A percentile compares a stretch with the other conserved stretches of the same genome.
Evolutionary conservation across 2,888 invertebrate genomes (phyloP).

Genomic region (Spilarctia lutea): DNA sequence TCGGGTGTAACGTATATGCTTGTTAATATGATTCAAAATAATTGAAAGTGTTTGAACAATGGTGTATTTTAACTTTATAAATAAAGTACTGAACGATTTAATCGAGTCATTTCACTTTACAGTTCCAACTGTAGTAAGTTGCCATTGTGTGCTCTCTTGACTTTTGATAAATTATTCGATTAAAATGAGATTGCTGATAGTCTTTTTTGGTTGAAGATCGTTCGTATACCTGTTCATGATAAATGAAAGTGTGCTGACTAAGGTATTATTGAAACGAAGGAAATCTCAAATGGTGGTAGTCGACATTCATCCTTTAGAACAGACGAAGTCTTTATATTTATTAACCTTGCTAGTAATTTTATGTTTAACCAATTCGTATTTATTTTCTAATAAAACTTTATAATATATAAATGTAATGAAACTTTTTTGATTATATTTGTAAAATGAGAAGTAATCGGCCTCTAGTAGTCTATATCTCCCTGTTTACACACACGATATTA

Average conservation of each 20-base stretch:
- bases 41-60: background rate
- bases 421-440: background rate
- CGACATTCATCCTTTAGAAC: background rate
- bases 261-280: slow-evolving; percentile 24
- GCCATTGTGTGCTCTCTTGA: slow-evolving; percentile 46
- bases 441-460: background rate
- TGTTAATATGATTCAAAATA: slow-evolving; percentile 22
- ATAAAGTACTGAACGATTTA: slow-evolving; percentile 44
- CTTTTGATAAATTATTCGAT: slow-evolving; percentile 55
- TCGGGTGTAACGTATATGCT: slow-evolving; percentile 24
- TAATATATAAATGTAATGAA: background rate
- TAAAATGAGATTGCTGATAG: slow-evolving; percentile 49
- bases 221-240: slow-evolving; percentile 33
- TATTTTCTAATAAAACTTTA: background rate
- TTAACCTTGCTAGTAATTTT: background rate
- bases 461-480: background rate
- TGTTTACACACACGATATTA: background rate
- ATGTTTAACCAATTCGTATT: background rate
- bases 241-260: slow-evolving; percentile 36
- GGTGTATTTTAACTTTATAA: slow-evolving; percentile 40
- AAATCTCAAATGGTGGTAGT: slow-evolving; percentile 13
- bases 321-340: background rate
- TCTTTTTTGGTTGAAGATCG: slow-evolving; percentile 44
- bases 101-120: slow-evolving; percentile 45
- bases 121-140: slow-evolving; percentile 47